Evolutionary conservation across 2,888 invertebrate species (phyloP).

Genomic region (Ichneumoninae sp.): DNA sequence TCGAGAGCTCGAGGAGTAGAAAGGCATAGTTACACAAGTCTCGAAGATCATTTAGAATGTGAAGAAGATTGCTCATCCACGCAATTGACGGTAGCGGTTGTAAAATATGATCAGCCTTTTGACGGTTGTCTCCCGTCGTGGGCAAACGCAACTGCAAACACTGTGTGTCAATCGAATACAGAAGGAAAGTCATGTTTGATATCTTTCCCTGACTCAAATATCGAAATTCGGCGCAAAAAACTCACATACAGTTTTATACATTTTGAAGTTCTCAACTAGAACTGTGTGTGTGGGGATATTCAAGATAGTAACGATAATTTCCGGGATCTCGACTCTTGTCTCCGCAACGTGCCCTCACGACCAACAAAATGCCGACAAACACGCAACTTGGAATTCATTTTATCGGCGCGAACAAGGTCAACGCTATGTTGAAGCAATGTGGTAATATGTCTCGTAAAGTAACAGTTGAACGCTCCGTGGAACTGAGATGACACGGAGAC

Average conservation of each 20-base stretch:
- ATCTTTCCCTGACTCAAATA: constrained; percentile 8
- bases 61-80: constrained; percentile 35
- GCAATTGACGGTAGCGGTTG: constrained; percentile 56
- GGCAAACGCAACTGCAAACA: constrained; percentile 47
- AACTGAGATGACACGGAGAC: constrained; percentile 1
- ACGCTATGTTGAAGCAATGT: constrained; percentile 1
- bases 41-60: constrained; percentile 40
- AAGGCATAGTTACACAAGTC: constrained; percentile 41
- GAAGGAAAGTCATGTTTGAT: constrained; percentile 43
- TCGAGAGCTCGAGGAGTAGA: constrained; percentile 29
- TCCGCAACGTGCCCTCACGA: constrained; percentile 19
- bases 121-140: constrained; percentile 38
- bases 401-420: background rate
- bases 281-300: background rate
- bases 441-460: constrained; percentile 19
- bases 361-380: constrained; percentile 33
- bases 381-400: constrained; percentile 17
- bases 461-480: constrained; percentile 4
- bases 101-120: constrained; percentile 28
- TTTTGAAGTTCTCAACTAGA: background rate
- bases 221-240: background rate
- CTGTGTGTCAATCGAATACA: constrained; percentile 38
- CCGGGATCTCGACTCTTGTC: constrained; percentile 26
- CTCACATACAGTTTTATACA: background rate
- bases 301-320: constrained; percentile 16